A percentile compares a stretch with the other conserved stretches of the same genome.
phyloP scores from a whole-genome alignment of 2,888 invertebrate genomes.

The Melangyna quadrimaculata region DNA sequence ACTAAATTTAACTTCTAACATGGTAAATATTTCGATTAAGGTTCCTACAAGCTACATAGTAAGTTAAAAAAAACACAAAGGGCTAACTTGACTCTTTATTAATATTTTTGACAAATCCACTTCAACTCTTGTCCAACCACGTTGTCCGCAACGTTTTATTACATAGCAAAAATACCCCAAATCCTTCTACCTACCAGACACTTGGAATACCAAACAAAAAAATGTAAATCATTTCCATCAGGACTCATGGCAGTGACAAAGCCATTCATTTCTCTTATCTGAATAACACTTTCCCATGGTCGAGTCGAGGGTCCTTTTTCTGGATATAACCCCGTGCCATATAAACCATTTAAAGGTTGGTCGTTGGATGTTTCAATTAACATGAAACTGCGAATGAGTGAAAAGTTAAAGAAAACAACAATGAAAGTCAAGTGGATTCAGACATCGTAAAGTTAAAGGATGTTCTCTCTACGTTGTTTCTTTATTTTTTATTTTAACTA shows the following conservation, averaged over 20 bases:
- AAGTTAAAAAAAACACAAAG: neutral
- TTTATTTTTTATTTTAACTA: neutral
- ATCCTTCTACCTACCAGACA: neutral
- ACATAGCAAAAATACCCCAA: neutral
- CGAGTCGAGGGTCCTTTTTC: conserved; percentile 45
- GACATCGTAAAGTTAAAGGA: conserved; percentile 41
- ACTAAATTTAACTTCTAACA: neutral
- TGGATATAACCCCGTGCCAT: neutral
- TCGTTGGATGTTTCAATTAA: conserved; percentile 68
- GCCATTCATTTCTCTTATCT: conserved; percentile 60
- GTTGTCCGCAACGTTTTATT: neutral
- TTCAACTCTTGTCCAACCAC: conserved; percentile 25
- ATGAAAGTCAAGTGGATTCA: conserved; percentile 32
- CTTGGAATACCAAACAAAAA: neutral
- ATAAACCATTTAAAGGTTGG: conserved; percentile 26
- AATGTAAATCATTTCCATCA: conserved; percentile 65
- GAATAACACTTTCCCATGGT: conserved; percentile 57
- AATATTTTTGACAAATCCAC: conserved; percentile 43
- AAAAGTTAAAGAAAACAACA: conserved; percentile 33
- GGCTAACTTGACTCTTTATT: neutral
- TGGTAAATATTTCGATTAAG: neutral
- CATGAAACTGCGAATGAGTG: conserved; percentile 58
- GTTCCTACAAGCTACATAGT: neutral
- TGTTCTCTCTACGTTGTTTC: neutral
- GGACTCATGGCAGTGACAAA: conserved; percentile 66